Percentiles rank a stretch among this genome's conserved stretches.
These are phyloP conservation scores for Apis laboriosa DNA, from an alignment of 1,140 invertebrate species.

Conservation along the genomic window DNA sequence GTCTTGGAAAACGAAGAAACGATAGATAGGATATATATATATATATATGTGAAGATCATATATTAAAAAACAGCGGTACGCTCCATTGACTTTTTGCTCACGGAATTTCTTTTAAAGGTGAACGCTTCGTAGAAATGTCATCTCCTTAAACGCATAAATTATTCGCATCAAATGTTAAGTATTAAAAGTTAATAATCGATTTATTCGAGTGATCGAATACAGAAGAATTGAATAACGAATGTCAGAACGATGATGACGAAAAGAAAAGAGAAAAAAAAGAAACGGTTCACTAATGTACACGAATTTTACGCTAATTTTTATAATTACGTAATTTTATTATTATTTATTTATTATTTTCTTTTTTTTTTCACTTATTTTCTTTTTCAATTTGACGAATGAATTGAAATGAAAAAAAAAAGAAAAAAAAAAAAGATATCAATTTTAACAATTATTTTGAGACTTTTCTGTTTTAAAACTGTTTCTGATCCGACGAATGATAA, in stretches of 20 bases:
- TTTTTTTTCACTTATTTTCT: too few relatives aligned
- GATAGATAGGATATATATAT: too few relatives aligned
- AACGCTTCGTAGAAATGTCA: background rate
- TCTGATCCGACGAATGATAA: constrained; percentile 24
- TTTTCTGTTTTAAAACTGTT: background rate
- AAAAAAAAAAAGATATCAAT: too few relatives aligned
- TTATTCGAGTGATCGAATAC: background rate
- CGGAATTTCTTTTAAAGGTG: background rate
- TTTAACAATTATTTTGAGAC: background rate
- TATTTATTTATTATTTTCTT: too few relatives aligned
- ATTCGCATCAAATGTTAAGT: background rate
- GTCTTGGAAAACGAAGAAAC: too few relatives aligned
- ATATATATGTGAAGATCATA: too few relatives aligned
- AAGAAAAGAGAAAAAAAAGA: constrained; percentile 10
- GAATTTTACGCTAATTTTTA: constrained; percentile 1
- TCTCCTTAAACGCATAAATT: background rate
- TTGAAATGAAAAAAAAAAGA: background rate
- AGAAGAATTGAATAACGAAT: constrained; percentile 6
- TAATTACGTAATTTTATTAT: too few relatives aligned
- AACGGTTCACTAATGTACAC: constrained; percentile 21
- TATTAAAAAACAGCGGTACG: too few relatives aligned
- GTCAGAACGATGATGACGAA: background rate
- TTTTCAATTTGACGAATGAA: background rate
- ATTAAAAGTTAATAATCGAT: constrained; percentile 6
- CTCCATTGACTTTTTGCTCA: background rate